Percentiles rank a stretch among this genome's conserved stretches.
These are phyloP conservation scores for Ictalurus furcatus DNA, from an alignment of 2,113 vertebrate genomes.

Conservation along the genomic window DNA sequence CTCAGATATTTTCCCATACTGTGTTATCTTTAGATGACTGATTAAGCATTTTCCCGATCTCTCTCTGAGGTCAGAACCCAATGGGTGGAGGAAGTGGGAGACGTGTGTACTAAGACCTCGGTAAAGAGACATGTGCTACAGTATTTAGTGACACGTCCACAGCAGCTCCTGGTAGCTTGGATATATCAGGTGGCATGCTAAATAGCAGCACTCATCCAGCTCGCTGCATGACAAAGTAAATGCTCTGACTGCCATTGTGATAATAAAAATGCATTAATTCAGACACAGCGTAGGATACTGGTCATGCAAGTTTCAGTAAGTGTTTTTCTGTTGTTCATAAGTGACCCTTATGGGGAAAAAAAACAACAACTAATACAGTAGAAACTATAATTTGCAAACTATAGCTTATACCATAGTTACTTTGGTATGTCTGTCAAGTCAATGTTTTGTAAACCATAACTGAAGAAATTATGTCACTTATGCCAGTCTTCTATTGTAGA, in stretches of 20 bases:
- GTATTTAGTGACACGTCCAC: conserved; percentile 55
- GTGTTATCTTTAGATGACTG: conserved; percentile 40
- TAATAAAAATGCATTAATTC: conserved; percentile 12
- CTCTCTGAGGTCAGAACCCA: conserved; percentile 15
- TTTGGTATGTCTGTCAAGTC: neutral
- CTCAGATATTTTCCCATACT: conserved; percentile 8
- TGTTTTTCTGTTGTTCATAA: neutral
- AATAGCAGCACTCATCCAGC: conserved; percentile 33
- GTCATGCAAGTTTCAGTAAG: neutral
- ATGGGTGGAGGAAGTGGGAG: neutral
- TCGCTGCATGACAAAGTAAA: conserved; percentile 55
- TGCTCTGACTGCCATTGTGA: conserved; percentile 16
- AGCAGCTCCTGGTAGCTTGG: conserved; percentile 42
- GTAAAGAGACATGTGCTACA: conserved; percentile 35
- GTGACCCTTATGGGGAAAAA: neutral
- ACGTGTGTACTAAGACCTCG: conserved; percentile 18
- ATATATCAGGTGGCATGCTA: conserved; percentile 57
- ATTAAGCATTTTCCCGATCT: conserved; percentile 27
- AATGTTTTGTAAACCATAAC: neutral
- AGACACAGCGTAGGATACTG: neutral
- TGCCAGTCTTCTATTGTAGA: neutral
- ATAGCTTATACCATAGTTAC: neutral
- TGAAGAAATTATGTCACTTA: neutral
- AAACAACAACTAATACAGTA: neutral
- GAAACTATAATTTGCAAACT: neutral